Base-by-base conservation (phyloP, 2,113 vertebrate genomes). In the Cranoglanis bouderius region DNA sequence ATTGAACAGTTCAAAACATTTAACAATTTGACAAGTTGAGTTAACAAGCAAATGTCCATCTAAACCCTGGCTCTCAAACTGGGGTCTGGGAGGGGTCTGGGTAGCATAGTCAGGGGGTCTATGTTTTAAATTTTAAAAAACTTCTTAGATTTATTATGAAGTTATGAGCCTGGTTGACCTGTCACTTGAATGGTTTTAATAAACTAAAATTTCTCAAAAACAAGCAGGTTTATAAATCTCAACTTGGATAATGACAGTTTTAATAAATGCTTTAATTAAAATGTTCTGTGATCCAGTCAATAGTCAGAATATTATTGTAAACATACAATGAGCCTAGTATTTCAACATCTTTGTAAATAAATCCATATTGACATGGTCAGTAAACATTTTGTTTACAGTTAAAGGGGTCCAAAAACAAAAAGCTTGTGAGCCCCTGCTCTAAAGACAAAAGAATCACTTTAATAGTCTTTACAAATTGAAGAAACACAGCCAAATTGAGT, bases 401-500 rank as follows among this genome's bases (percentile, higher is more conserved):
- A 24, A 82, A 57, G 32, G 26, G 26, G 6, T 32, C 6, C 7
- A 19, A 13, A 19, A 19, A 4, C 26, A 8, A 49, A 78, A n/a
- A 2, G 14, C 43, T 51, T 2, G 38, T 10, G 18, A 18, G 18
- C 6, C 18, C 13, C 40, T 49, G 75, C 10, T 49, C 29, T 78
- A n/a, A 18, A 53, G 29, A 38, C 51, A 55, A 32, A 35, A 32
- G 29, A 7, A n/a, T 18, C 5, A 12, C 51, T 38, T 57, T 21
- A 82, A 40, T 21, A 2, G 49, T 53, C 49, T 81, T 32, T 21
- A 51, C 14, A 32, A n/a, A 40, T 55, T 81, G n/a, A 10, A 35
- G 51, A 74, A 80, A 89, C 87, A 87, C 89, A 86, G 88, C 81
- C 43, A 43, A 19, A 49, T 77, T 80, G 72, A n/a, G 88, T 90